Conservation (phyloP, 1,140 invertebrate species). For the Drosophila quadrilineata region DNA sequence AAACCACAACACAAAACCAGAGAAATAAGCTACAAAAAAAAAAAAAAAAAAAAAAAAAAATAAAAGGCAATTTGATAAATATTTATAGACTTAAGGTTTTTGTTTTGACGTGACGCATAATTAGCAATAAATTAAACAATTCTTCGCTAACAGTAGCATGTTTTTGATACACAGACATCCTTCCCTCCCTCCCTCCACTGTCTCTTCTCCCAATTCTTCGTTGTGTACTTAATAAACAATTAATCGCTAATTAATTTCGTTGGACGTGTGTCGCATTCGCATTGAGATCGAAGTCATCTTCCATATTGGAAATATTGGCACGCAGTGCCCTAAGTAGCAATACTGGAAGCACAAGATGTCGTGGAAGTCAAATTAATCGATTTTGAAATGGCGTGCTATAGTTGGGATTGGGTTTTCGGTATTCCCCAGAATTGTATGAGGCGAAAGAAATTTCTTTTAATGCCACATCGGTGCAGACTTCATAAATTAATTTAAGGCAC, state of each 20-base stretch:
- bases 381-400: background rate
- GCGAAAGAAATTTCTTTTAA: conserved; percentile 61
- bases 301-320: too few species aligned
- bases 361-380: background rate
- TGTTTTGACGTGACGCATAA: conserved; percentile 72
- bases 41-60: conserved; percentile 14
- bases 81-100: conserved; percentile 65
- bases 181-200: conserved; percentile 15
- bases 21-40: background rate
- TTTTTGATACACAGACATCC: conserved; percentile 40
- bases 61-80: conserved; percentile 56
- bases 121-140: conserved; percentile 59
- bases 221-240: conserved; percentile 56
- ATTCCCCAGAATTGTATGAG: conserved; percentile 54
- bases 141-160: conserved; percentile 48
- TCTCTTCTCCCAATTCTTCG: background rate
- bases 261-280: conserved; percentile 26
- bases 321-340: too few species aligned
- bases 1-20: background rate
- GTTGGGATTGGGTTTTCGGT: conserved; percentile 29
- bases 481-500: conserved; percentile 58
- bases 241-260: conserved; percentile 71
- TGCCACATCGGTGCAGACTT: conserved; percentile 36
- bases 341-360: background rate
- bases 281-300: too few species aligned